Evolutionary conservation across 2,888 invertebrate species (phyloP).

Genomic region (Archips crataeganus): DNA sequence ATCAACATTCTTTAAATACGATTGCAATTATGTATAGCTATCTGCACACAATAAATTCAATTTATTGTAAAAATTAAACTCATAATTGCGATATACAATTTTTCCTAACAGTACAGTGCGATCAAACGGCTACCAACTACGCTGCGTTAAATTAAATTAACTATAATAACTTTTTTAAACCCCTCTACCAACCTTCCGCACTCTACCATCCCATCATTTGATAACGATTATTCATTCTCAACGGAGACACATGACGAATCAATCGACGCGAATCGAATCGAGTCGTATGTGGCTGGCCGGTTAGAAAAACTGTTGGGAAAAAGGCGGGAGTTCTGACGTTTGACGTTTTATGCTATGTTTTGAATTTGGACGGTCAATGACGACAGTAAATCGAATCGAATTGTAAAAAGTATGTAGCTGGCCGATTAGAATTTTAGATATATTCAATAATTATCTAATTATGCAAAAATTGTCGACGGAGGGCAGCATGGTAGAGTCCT

Average conservation of each 20-base stretch:
- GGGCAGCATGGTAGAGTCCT: no score
- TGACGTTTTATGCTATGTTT: neutral
- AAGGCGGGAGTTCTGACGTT: slow-evolving; percentile 22
- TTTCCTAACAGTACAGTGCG: neutral
- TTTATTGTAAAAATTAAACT: neutral
- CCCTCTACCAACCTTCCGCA: slow-evolving; percentile 50
- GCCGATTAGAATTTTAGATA: no score
- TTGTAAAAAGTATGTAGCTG: no score
- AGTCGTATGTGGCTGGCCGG: slow-evolving; percentile 50
- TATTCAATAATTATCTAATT: no score
- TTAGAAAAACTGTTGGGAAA: slow-evolving; percentile 35
- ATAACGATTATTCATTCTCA: slow-evolving; percentile 80
- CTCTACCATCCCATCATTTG: slow-evolving; percentile 40
- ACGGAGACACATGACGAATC: slow-evolving; percentile 84
- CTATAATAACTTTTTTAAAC: neutral
- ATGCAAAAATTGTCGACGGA: no score
- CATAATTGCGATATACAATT: neutral
- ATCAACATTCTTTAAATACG: no score
- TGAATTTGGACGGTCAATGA: slow-evolving; percentile 13
- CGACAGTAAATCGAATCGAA: neutral
- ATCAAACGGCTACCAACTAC: slow-evolving; percentile 1
- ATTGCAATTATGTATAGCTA: no score
- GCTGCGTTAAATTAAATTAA: neutral
- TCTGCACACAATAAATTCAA: no score
- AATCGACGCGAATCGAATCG: slow-evolving; percentile 73